Evolutionary conservation across 2,888 invertebrate species (phyloP).

Genomic region (Arenicola marina): DNA sequence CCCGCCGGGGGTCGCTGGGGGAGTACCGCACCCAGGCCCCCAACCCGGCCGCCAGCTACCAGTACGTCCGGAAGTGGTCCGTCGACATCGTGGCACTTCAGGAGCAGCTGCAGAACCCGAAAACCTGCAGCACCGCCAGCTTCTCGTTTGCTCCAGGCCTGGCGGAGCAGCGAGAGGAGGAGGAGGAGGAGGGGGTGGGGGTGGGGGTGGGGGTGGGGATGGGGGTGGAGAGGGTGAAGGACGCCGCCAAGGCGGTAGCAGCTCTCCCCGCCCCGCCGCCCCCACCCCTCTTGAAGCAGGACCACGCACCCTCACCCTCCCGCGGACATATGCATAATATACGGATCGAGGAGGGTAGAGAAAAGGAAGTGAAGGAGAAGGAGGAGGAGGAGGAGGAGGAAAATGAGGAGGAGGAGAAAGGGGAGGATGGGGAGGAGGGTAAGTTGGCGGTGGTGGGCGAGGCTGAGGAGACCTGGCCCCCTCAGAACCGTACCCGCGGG

Average conservation of each 20-base stretch:
- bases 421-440: not conserved
- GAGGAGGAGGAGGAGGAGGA: not conserved
- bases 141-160: not conserved
- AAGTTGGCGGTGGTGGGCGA: not conserved
- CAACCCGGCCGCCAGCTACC: constrained; percentile 50
- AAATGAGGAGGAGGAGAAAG: not conserved
- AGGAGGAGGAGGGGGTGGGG: not conserved
- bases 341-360: not conserved
- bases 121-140: constrained; percentile 38
- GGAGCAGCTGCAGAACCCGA: constrained; percentile 58
- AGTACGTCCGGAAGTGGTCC: constrained; percentile 58
- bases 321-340: too few relatives aligned
- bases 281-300: too few relatives aligned
- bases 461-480: too few relatives aligned
- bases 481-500: not conserved
- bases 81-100: constrained; percentile 57
- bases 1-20: constrained; percentile 11
- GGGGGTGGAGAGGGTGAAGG: too few relatives aligned
- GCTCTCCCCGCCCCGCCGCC: too few relatives aligned
- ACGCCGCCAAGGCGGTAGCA: not conserved
- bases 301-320: too few relatives aligned
- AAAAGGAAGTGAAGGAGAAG: not conserved
- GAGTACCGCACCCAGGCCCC: constrained; percentile 4
- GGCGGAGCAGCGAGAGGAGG: not conserved
- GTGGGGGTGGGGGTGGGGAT: too few relatives aligned